Percentiles rank a stretch among this genome's conserved stretches.
phyloP scores from a whole-genome alignment of 2,797 vertebrate species.

The Myotis planiceps region DNA sequence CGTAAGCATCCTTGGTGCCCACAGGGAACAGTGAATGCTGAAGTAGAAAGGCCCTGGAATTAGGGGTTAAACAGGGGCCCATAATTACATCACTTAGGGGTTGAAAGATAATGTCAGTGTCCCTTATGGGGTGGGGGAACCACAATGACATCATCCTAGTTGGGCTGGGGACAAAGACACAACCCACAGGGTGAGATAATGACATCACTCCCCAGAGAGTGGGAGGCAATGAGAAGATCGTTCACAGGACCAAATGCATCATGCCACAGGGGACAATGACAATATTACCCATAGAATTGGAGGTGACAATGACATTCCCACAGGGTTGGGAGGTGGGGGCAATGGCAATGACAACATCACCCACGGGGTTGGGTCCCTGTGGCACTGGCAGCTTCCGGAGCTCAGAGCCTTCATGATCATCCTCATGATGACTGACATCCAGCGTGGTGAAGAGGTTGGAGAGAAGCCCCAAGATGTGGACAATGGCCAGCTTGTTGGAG shows the following conservation, averaged over 20 bases:
- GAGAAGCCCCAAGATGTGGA: slow-evolving; percentile 97
- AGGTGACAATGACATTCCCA: slow-evolving; percentile 45
- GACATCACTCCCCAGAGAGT: neutral
- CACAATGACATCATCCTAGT: neutral
- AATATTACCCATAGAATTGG: slow-evolving; percentile 17
- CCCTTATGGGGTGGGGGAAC: neutral
- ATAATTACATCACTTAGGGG: neutral
- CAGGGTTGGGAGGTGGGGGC: neutral
- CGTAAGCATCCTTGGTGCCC: neutral
- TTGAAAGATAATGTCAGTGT: neutral
- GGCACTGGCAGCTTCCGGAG: slow-evolving; percentile 93
- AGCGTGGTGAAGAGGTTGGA: slow-evolving; percentile 98
- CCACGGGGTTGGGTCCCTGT: slow-evolving; percentile 98
- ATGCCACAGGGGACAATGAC: neutral
- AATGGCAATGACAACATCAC: slow-evolving; percentile 71
- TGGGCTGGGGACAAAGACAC: slow-evolving; percentile 26
- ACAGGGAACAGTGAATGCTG: neutral
- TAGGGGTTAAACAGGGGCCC: neutral
- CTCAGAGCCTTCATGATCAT: slow-evolving; percentile 93
- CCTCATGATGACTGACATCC: slow-evolving; percentile 98
- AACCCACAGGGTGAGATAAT: neutral
- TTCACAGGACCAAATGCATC: slow-evolving; percentile 13
- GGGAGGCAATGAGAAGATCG: neutral
- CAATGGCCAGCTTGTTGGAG: slow-evolving; percentile 98
- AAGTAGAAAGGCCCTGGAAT: neutral